Base-by-base conservation (phyloP, 1,140 invertebrate genomes). In the Drosophila trapezifrons region DNA sequence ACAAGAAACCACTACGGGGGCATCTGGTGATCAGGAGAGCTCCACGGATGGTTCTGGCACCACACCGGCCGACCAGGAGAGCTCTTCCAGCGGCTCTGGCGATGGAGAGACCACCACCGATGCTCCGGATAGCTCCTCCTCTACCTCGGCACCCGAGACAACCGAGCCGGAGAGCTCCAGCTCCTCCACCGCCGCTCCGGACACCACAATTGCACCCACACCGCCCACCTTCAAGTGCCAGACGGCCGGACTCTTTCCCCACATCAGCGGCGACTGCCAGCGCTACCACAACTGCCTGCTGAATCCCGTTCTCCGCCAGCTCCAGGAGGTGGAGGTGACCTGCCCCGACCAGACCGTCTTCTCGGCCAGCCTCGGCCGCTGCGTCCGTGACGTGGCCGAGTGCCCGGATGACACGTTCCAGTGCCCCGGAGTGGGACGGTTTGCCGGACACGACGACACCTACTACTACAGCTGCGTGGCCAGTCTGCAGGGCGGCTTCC, bases 381-480 rank as follows among this genome's bases (percentile, higher is more conserved):
- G 90, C 13, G 55, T 77, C 9, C 72, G 75, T 0, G 90, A 91
- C 40, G n/a, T 91, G n/a, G 51, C 84, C 18, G 37, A 56, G 15
- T 91, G 90, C 38, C 40, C 20, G 10, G 49, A 46, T 18, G 85
- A 90, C 42, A 45, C 10, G 3, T 82, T 89, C 38, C 17, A 27
- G 32, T 91, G 90, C 13, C 5, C 22, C 4, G 17, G 46, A 0
- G 57, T 75, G 20, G 86, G 90, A 25, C 64, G 65, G 0, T 80
- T 80, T 46, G 74, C 55, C 0, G 79, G 84, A 43, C 74, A 25
- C 40, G 78, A 91, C 18, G 62, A 86, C 1, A 81, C 49, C 17
- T 80, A 76, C 20, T 91, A 91, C 52, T 91, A 90, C 32, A 77
- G 38, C 42, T 91, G 90, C 32, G 43, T 78, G 54, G 29, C 69